Conservation (phyloP, 1,140 invertebrate genomes). For the Eupeodes corollae region DNA sequence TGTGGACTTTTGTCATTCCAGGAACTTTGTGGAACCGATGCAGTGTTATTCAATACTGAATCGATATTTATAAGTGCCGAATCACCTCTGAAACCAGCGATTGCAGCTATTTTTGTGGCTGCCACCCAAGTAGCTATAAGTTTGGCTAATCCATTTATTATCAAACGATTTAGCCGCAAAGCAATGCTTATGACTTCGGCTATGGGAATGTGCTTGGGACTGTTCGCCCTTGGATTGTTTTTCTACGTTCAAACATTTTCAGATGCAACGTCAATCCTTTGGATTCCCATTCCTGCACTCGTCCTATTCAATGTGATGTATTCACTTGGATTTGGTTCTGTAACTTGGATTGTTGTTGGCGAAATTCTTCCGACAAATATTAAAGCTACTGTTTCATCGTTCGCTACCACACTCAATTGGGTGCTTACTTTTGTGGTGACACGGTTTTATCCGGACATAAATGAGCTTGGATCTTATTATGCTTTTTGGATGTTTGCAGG, state of each 20-base stretch:
- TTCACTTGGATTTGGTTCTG: constrained; percentile 59
- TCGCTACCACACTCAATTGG: constrained; percentile 71
- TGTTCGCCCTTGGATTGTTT: constrained; percentile 49
- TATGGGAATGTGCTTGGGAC: constrained; percentile 46
- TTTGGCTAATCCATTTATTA: constrained; percentile 54
- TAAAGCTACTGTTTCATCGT: constrained; percentile 60
- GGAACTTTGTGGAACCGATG: constrained; percentile 71
- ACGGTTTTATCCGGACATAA: constrained; percentile 55
- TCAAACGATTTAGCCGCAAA: constrained; percentile 62
- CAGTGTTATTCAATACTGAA: constrained; percentile 70
- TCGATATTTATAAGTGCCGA: constrained; percentile 56
- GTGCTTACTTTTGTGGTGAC: constrained; percentile 66
- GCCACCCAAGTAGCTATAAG: constrained; percentile 54
- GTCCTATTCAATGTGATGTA: constrained; percentile 56
- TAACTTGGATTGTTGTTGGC: constrained; percentile 76
- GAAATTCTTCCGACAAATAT: constrained; percentile 71
- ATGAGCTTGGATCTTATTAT: constrained; percentile 50
- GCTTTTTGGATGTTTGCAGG: constrained; percentile 71
- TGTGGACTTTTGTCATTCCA: constrained; percentile 61
- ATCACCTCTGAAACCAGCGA: constrained; percentile 43
- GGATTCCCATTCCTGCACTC: constrained; percentile 54
- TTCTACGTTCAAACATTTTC: constrained; percentile 43
- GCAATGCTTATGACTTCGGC: constrained; percentile 59
- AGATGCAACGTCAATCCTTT: constrained; percentile 41
- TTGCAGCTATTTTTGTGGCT: constrained; percentile 67